These are phyloP conservation scores for Callyntrura guangdongensis DNA, from an alignment of 2,888 invertebrate species.

Conservation along the genomic window DNA sequence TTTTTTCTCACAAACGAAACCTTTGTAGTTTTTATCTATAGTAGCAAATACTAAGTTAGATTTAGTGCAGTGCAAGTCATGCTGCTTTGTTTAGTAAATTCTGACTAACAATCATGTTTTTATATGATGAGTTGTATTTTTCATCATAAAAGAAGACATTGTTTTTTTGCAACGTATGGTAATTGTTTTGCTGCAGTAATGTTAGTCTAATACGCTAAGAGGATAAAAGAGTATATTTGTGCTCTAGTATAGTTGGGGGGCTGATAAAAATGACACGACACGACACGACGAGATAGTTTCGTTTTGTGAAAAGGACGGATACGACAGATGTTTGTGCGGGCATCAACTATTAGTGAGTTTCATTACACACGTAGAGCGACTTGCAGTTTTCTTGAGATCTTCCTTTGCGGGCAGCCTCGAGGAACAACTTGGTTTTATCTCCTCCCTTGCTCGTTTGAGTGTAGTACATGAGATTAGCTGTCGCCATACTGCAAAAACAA, in stretches of 20 bases:
- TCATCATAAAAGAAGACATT: too few relatives aligned
- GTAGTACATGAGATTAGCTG: constrained; percentile 88
- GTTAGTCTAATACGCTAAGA: background rate
- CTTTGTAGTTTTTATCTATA: background rate
- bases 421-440: constrained; percentile 82
- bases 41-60: too few relatives aligned
- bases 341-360: constrained; percentile 86
- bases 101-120: too few relatives aligned
- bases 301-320: background rate
- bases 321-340: background rate
- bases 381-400: constrained; percentile 95
- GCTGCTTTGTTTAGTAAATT: too few relatives aligned
- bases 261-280: background rate
- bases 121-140: too few relatives aligned
- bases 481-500: constrained; percentile 81
- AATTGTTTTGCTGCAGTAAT: background rate
- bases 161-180: too few relatives aligned
- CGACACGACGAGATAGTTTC: background rate
- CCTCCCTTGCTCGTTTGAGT: constrained; percentile 81
- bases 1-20: background rate
- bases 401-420: constrained; percentile 94
- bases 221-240: background rate
- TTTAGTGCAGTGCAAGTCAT: too few relatives aligned
- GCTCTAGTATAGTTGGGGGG: background rate
- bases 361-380: constrained; percentile 95